A percentile compares a stretch with the other conserved stretches of the same genome.
Evolutionary conservation across 2,797 vertebrate species (phyloP).

Genomic region (Coreius guichenoti): DNA sequence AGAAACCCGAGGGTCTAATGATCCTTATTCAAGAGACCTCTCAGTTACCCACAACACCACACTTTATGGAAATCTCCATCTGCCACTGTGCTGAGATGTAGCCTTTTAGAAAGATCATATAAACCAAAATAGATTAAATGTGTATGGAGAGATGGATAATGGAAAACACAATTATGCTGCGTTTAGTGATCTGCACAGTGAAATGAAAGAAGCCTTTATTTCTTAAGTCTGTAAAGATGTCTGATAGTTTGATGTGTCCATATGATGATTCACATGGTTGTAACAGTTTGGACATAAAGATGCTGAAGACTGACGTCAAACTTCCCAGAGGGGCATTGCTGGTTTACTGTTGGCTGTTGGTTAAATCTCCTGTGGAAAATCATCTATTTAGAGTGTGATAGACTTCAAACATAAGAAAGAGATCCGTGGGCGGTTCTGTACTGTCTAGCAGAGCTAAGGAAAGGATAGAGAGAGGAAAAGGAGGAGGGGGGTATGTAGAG

Average conservation of each 20-base stretch:
- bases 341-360: constrained; percentile 33
- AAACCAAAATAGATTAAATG: constrained; percentile 28
- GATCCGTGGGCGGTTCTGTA: constrained; percentile 49
- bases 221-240: constrained; percentile 12
- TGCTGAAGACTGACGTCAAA: constrained; percentile 13
- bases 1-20: constrained; percentile 22
- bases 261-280: constrained; percentile 10
- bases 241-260: constrained; percentile 13
- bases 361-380: constrained; percentile 33
- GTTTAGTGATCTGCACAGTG: constrained; percentile 1
- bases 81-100: constrained; percentile 8
- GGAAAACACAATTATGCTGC: constrained; percentile 27
- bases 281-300: constrained; percentile 25
- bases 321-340: constrained; percentile 9
- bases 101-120: constrained; percentile 27
- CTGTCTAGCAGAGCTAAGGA: constrained; percentile 50
- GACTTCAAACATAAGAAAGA: constrained; percentile 47
- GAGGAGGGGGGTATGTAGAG: constrained; percentile 18
- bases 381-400: constrained; percentile 41
- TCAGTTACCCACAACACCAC: constrained; percentile 26
- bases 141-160: constrained; percentile 36
- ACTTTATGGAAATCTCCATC: constrained; percentile 29
- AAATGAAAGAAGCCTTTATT: constrained; percentile 27
- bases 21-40: constrained; percentile 17
- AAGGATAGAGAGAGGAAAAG: constrained; percentile 10